Evolutionary conservation across 2,113 vertebrate species (phyloP).

Genomic region (Sinosuthora webbiana): DNA sequence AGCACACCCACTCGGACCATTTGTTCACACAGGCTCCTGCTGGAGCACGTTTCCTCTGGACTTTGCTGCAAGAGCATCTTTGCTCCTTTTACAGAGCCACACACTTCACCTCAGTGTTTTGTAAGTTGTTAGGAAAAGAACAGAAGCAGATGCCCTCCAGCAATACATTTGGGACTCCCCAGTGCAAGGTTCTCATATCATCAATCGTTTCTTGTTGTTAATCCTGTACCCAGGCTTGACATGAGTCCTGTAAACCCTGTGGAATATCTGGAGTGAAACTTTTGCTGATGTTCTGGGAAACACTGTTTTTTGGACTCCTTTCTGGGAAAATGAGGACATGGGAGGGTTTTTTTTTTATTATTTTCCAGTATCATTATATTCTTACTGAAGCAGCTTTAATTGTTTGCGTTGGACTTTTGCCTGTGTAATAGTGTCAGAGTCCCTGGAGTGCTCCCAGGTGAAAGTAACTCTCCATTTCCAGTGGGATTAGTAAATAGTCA

Average conservation of each 20-base stretch:
- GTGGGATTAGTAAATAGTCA: background rate
- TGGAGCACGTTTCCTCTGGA: background rate
- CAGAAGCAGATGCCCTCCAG: background rate
- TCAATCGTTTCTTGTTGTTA: fast-evolving
- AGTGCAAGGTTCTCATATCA: background rate
- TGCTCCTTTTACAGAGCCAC: background rate
- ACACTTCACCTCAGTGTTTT: background rate
- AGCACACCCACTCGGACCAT: background rate
- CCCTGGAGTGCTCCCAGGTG: background rate
- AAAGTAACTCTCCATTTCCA: background rate
- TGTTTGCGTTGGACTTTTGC: constrained; percentile 14
- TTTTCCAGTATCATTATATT: background rate
- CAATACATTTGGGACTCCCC: background rate
- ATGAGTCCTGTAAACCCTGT: background rate
- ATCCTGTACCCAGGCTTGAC: background rate
- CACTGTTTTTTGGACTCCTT: background rate
- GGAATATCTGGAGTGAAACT: background rate
- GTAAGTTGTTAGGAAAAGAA: background rate
- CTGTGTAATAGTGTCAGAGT: background rate
- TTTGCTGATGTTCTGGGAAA: constrained; percentile 17
- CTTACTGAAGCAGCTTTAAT: background rate
- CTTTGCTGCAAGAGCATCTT: background rate
- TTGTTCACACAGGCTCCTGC: background rate
- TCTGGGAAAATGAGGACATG: constrained; percentile 4
- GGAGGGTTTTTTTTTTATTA: background rate